phyloP scores from a whole-genome alignment of 92 coral and sea anemone genomes.

The Epizoanthus ramosus region DNA sequence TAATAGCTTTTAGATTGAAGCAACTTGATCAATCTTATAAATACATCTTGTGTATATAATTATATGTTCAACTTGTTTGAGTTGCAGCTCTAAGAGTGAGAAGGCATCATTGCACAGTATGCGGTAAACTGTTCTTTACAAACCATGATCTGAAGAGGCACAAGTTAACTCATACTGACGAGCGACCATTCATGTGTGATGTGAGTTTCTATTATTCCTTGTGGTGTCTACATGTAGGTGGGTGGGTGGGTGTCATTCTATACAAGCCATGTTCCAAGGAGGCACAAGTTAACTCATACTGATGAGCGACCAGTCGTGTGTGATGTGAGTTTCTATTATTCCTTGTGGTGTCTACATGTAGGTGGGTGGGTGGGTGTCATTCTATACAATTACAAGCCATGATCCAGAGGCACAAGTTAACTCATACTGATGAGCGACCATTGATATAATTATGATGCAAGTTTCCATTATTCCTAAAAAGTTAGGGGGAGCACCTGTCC shows the following conservation, averaged over 20 bases:
- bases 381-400: too few species aligned
- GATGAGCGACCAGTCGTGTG: constrained; percentile 73
- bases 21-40: too few species aligned
- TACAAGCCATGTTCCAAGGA: constrained; percentile 73
- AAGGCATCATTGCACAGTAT: too few species aligned
- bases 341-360: not conserved
- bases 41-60: too few species aligned
- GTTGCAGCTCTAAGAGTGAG: too few species aligned
- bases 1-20: too few species aligned
- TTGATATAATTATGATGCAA: constrained; percentile 37
- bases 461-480: not conserved
- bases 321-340: constrained; percentile 56
- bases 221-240: too few species aligned
- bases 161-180: constrained; percentile 63
- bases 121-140: constrained; percentile 58
- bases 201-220: constrained; percentile 40
- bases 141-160: constrained; percentile 80
- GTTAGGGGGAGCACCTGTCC: too few species aligned
- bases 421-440: constrained; percentile 71
- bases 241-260: constrained; percentile 42
- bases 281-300: constrained; percentile 69
- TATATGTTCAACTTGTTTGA: too few species aligned
- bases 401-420: constrained; percentile 65
- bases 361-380: too few species aligned
- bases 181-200: constrained; percentile 74